Evolutionary conservation across 2,888 invertebrate species (phyloP).

Genomic region (Bimastos eiseni): DNA sequence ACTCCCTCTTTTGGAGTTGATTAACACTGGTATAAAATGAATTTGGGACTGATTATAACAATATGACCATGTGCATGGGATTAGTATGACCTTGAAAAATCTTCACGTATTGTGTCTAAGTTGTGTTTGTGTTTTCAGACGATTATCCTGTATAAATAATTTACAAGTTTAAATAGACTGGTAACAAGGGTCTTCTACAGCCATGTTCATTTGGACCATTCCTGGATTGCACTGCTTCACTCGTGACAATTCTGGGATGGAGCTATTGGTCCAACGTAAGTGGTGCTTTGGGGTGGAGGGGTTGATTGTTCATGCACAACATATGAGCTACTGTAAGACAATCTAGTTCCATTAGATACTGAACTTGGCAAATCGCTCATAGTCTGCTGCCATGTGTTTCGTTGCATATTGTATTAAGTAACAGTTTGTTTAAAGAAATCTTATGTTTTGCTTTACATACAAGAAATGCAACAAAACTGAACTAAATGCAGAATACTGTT

Average conservation of each 20-base stretch:
- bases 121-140: not conserved
- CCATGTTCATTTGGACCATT: not conserved
- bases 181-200: not conserved
- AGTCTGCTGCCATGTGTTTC: not conserved
- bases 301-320: not conserved
- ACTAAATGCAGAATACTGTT: not conserved
- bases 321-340: too few species aligned
- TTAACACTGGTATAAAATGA: not conserved
- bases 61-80: not conserved
- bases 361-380: not conserved
- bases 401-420: not conserved
- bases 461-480: not conserved
- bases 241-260: not conserved
- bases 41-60: not conserved
- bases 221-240: not conserved
- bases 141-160: not conserved
- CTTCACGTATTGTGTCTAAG: not conserved
- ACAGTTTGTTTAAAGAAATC: not conserved
- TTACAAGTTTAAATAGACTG: conserved; percentile 1
- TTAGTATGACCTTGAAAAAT: too few species aligned
- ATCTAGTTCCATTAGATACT: too few species aligned
- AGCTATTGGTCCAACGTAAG: not conserved
- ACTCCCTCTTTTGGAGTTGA: not conserved
- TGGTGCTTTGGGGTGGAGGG: not conserved
- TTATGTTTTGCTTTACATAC: not conserved